Evolutionary conservation across 2,113 vertebrate species (phyloP), one percentile per base, ranked within the genome.

Genomic region (Zingel zingel): DNA sequence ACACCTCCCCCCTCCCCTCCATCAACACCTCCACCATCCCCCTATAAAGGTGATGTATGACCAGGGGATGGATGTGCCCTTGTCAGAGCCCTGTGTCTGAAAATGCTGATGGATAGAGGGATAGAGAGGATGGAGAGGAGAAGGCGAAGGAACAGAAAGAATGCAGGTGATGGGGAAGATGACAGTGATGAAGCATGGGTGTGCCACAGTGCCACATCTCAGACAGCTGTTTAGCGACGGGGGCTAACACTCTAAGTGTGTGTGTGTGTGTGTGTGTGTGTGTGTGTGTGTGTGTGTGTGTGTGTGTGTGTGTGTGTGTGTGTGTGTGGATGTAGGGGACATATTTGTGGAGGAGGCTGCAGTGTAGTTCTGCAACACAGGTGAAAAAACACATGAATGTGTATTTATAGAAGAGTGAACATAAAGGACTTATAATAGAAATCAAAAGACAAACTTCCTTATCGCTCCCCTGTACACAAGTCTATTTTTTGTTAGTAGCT

Each of bases 31-130:
- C 68, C 75, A 51, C 77, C 73, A 73, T 6, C 70, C 74, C 83
- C 23, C 75, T 4, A 87, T 91, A 92, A 93, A 93, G 92, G 89
- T 93, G 92, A 94, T 94, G 89, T 90, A 94, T 94, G 86, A 82
- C 70, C 84, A 79, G 80, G 62, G 88, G 83, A 89, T 79, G 81
- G 91, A 92, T 87, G 91, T 92, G 93, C 90, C 93, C 93, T 94
- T 94, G 92, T 94, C 93, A 92, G 79, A 87, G 87, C 77, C 84
- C 82, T 78, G 84, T 88, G 82, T 89, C 86, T 90, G 89, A 91
- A 92, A 91, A 88, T 89, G 63, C 86, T 92, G 92, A 94, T 93
- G 87, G 90, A 94, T 94, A 82, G 88, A 86, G 84, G 88, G 83
- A 81, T 70, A 69, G 79, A 69, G 79, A 74, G 82, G 85, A 81